phyloP scores from a whole-genome alignment of 1,140 invertebrate species.

The Aradophagus sp. region DNA sequence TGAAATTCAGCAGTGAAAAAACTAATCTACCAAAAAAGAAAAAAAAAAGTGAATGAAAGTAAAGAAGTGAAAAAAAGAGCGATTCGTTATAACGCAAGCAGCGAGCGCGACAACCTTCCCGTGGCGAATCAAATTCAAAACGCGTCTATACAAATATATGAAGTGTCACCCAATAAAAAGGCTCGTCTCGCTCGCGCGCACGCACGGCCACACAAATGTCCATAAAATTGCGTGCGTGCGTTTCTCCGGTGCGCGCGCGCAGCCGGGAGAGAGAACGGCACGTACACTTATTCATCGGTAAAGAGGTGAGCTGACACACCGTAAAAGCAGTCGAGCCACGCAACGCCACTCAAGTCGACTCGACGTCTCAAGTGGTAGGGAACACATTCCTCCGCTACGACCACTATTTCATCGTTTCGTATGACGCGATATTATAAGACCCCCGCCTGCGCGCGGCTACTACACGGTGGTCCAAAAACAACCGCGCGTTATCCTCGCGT shows the following conservation, averaged over 20 bases:
- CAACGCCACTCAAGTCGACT: conserved; percentile 71
- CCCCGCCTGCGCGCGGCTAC: conserved; percentile 71
- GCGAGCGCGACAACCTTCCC: not conserved
- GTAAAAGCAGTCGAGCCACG: conserved; percentile 67
- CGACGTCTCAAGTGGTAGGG: conserved; percentile 73
- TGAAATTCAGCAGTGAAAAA: no score
- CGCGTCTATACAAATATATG: conserved; percentile 38
- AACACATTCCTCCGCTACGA: conserved; percentile 74
- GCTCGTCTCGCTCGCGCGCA: conserved; percentile 10
- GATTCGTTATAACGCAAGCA: no score
- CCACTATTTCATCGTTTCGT: conserved; percentile 76
- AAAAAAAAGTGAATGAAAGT: no score
- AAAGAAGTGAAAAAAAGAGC: no score
- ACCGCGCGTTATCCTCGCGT: conserved; percentile 43
- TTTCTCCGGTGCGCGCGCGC: not conserved
- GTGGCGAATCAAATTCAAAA: conserved; percentile 36
- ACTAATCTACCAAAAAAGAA: no score
- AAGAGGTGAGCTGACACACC: conserved; percentile 63
- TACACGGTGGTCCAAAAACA: conserved; percentile 74
- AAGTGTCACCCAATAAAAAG: conserved; percentile 48
- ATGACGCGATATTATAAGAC: conserved; percentile 75
- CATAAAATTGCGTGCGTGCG: conserved; percentile 40
- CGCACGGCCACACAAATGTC: conserved; percentile 13
- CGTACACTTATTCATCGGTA: conserved; percentile 42
- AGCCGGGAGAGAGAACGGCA: conserved; percentile 2